Base-by-base conservation (phyloP, 2,888 invertebrate species). In the Papilio gigon region DNA sequence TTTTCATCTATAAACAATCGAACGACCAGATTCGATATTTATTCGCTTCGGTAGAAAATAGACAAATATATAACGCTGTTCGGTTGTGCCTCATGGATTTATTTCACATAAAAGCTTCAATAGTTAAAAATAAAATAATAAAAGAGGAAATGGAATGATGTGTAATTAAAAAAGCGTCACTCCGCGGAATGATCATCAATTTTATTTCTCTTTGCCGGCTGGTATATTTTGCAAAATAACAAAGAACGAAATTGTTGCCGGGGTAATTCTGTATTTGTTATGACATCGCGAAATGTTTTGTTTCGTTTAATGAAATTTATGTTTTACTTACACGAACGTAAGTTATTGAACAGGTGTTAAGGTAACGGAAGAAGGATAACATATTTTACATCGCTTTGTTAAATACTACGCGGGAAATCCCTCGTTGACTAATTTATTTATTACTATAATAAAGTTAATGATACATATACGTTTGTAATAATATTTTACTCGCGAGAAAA, bases 191-290 rank as follows among this genome's bases (percentile, higher is more conserved):
- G 47, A 56, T 62, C 61, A 42, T 67, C 67, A 68, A 63, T 47
- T 58, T 59, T 53, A 63, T 59, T 63, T 63, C 44, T n/a, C 50
- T 56, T 58, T 75, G 68, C 72, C 72, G n/a, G 72, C 69, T 64
- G 69, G 61, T 68, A 65, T 63, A 64, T 70, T 63, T 64, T 42
- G 60, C 44, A 56, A 44, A 27, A 70, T 44, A 63, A 58, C 66
- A 70, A 63, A 60, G 37, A 50, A 50, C 44, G 50, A 44, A 66
- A 42, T 65, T 70, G 70, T 71, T 68, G 20, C 37, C 40, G 42
- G 35, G 47, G 27, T 63, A 63, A 67, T 67, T 56, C 58, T 37
- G 63, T 56, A n/a, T 42, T 42, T 53, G 56, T 61, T 53, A 62
- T 53, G 67, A 56, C 61, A 40, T 67, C 67, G 22, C n/a, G 61